A percentile compares a stretch with the other conserved stretches of the same genome.
Evolutionary conservation across 2,113 vertebrate genomes (phyloP).

Genomic region (Corythornis cristatus): DNA sequence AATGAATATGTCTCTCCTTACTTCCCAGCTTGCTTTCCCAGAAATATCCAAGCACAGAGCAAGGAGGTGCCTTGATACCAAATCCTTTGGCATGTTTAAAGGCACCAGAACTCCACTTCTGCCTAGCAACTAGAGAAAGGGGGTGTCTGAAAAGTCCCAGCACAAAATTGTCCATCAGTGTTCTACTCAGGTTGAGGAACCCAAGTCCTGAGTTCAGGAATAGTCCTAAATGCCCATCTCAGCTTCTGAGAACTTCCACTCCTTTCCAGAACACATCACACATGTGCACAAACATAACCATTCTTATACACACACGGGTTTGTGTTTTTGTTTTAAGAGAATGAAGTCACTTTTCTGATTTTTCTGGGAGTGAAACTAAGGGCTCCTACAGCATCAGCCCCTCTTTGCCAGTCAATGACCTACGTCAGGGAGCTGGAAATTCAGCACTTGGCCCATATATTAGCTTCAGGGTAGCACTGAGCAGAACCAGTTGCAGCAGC

Average conservation of each 20-base stretch:
- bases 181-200: background rate
- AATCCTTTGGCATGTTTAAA: background rate
- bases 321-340: background rate
- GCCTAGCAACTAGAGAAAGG: background rate
- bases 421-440: background rate
- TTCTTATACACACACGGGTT: fast-evolving
- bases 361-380: background rate
- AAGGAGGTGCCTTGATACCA: background rate
- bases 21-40: background rate
- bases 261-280: background rate
- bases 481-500: background rate
- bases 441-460: background rate
- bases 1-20: background rate
- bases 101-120: background rate
- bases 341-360: background rate
- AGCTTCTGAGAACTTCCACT: background rate
- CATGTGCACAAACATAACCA: background rate
- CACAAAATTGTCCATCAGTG: background rate
- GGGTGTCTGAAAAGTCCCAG: background rate
- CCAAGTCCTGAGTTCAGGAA: background rate
- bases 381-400: background rate
- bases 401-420: background rate
- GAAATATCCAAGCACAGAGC: slow-evolving; percentile 3
- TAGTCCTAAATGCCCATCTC: background rate
- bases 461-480: background rate